Base-by-base conservation (phyloP, 2,113 vertebrate species). In the Pteropus alecto region DNA sequence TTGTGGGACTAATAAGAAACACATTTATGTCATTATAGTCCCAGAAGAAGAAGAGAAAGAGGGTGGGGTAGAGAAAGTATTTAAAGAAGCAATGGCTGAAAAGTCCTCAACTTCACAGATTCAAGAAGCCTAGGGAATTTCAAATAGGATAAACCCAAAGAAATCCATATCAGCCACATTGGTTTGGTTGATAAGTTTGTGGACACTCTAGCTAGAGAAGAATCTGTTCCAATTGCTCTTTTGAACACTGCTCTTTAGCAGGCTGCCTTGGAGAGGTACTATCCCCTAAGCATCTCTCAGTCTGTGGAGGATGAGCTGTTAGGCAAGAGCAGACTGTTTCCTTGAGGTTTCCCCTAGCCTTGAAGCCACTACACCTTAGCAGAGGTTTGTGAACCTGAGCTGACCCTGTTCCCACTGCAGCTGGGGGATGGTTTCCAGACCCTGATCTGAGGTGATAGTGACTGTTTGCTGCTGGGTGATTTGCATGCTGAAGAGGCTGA, bases 111-210 rank as follows among this genome's bases (percentile, higher is more conserved):
- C 56, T 30, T 24, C 91, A 13, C 19, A 71, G 38, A 65, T 70
- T 93, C 10, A 73, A 60, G 60, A 92, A 88, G 38, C 21, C 21
- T 0, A 58, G 30, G 4, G 15, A 79, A n/a, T 30, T 3, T 10
- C 30, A 28, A 30, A 84, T 2, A 61, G 15, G 15, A 24, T 65
- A 46, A 95, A 51, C 9, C 35, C 81, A 86, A 7, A 74, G 35
- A 41, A 83, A 33, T 6, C 58, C 18, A 30, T 0, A 1, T 3
- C 1, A 4, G 15, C 6, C 56, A 28, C 41, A 26, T 48, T 0
- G 0, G n/a, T 74, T 76, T 79, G 12, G 13, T 30, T n/a, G 38
- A 35, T 26, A 4, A 21, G 58, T n/a, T 58, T 35, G 35, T 41
- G 70, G 81, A 51, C 4, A 43, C 7, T 24, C 28, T 26, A 2